Conservation (phyloP, 92 coral and sea anemone species). For the Isaurus tuberculatus region DNA sequence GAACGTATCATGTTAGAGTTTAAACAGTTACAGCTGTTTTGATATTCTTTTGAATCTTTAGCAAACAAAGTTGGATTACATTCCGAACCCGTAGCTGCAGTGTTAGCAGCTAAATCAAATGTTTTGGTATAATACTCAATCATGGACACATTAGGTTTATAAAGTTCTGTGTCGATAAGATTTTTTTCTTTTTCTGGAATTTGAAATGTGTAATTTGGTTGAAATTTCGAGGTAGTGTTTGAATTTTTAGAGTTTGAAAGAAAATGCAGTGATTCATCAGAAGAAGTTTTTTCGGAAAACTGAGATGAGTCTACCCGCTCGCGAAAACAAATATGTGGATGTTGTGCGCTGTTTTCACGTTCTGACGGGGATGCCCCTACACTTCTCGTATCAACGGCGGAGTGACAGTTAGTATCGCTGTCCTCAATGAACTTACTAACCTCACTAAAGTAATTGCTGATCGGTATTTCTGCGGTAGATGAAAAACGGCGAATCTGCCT, state of each 20-base stretch:
- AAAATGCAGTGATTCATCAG: background rate
- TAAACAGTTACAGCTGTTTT: background rate
- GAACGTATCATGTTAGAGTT: background rate
- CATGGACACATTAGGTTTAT: slow-evolving; percentile 2
- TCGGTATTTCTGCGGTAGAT: slow-evolving; percentile 9
- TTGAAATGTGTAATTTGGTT: slow-evolving; percentile 41
- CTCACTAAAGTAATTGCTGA: slow-evolving; percentile 32
- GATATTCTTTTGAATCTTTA: background rate
- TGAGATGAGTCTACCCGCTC: background rate
- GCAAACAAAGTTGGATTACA: background rate
- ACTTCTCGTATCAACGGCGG: background rate
- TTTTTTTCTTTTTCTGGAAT: slow-evolving; percentile 60
- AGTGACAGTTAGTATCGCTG: background rate
- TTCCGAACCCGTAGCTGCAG: slow-evolving; percentile 62
- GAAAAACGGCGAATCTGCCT: background rate
- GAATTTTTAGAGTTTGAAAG: slow-evolving; percentile 9
- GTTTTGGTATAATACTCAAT: slow-evolving; percentile 34
- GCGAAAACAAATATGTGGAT: background rate
- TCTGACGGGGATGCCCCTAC: slow-evolving; percentile 9
- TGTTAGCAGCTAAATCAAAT: slow-evolving; percentile 63
- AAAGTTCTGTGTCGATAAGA: background rate
- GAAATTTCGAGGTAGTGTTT: slow-evolving; percentile 33
- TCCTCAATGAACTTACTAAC: background rate
- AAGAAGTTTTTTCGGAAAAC: slow-evolving; percentile 2
- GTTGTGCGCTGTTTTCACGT: background rate